A percentile compares a stretch with the other conserved stretches of the same genome.
Conservation (phyloP, 2,797 vertebrate genomes). For the Oreochromis grahami region DNA sequence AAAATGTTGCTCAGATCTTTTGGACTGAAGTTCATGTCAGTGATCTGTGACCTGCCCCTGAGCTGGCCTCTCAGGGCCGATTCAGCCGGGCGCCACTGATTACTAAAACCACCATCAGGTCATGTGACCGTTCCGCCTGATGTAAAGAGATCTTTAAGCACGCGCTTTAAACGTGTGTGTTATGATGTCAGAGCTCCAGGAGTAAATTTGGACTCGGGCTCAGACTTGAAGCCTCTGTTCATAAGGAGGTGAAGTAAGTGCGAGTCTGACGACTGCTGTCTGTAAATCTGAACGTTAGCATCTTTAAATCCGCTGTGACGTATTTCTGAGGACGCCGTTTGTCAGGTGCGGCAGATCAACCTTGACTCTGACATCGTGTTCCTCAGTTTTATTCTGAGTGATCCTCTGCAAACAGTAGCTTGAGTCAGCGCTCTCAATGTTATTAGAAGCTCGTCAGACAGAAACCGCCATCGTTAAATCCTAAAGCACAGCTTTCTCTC, state of each 20-base stretch:
- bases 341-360: background rate
- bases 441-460: background rate
- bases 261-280: background rate
- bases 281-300: background rate
- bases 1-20: background rate
- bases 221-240: background rate
- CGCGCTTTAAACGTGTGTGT: background rate
- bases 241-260: background rate
- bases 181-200: background rate
- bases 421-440: background rate
- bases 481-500: fast-evolving
- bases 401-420: background rate
- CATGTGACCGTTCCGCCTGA: background rate
- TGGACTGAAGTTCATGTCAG: background rate
- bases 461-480: background rate
- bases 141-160: background rate
- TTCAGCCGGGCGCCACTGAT: background rate
- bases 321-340: background rate
- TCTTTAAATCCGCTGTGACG: background rate
- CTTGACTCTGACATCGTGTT: background rate
- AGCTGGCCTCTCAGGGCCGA: background rate
- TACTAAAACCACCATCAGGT: background rate
- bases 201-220: background rate
- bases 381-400: too few relatives aligned
- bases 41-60: background rate